Conservation (phyloP, 1,140 invertebrate species). For the Phortica variegata region DNA sequence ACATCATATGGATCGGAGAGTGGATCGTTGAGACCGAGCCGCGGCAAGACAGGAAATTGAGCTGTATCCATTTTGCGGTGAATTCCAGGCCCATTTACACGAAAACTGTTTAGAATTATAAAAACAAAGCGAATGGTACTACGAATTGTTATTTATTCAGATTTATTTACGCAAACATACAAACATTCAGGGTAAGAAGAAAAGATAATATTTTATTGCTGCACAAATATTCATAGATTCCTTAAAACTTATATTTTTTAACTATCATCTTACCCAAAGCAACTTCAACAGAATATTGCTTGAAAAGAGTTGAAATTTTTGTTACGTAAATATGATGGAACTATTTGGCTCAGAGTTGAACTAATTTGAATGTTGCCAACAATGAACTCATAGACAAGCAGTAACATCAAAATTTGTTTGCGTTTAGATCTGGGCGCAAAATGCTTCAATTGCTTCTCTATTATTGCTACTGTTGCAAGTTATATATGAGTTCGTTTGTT, state of each 20-base stretch:
- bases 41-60: conserved; percentile 64
- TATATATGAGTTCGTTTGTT: conserved; percentile 37
- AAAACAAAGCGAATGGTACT: no score
- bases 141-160: no score
- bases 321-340: no score
- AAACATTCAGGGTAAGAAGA: no score
- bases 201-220: no score
- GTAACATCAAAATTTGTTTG: conserved; percentile 11
- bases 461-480: conserved; percentile 16
- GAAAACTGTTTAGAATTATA: no score
- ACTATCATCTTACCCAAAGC: no score
- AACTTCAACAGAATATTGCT: no score
- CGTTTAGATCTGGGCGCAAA: conserved; percentile 1
- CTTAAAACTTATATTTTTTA: no score
- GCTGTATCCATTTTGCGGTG: conserved; percentile 69
- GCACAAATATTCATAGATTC: no score
- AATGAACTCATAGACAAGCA: conserved; percentile 8
- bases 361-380: conserved; percentile 33
- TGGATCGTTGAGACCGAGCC: conserved; percentile 66
- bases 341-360: conserved; percentile 15
- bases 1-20: conserved; percentile 72
- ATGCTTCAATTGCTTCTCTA: conserved; percentile 41
- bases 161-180: no score
- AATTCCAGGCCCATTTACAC: conserved; percentile 68
- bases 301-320: conserved; percentile 7